phyloP scores from a whole-genome alignment of 2,797 vertebrate genomes.

The Acanthornis magna region DNA sequence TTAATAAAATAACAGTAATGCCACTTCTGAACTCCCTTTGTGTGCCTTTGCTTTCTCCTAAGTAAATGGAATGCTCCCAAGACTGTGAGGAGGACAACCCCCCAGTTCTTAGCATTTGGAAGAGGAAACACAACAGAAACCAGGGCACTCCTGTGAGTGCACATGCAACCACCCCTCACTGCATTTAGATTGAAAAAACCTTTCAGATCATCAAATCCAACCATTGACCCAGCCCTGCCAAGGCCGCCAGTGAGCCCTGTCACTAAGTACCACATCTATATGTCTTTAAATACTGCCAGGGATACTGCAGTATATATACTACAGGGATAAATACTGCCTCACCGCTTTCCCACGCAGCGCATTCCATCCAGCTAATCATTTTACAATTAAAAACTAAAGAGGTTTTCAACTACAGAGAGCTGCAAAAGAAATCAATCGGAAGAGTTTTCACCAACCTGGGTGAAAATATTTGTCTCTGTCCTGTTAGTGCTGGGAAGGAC shows the following conservation, averaged over 20 bases:
- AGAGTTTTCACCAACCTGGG: neutral
- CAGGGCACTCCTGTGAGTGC: neutral
- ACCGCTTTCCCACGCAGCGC: neutral
- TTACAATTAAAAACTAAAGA: neutral
- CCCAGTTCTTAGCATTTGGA: neutral
- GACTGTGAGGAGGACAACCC: rapidly evolving
- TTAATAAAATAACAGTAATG: neutral
- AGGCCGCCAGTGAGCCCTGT: neutral
- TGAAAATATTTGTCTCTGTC: neutral
- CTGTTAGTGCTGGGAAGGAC: neutral
- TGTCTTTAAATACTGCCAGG: neutral
- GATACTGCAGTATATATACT: too few species aligned
- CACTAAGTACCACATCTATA: rapidly evolving
- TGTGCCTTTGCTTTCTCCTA: neutral
- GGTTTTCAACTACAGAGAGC: neutral
- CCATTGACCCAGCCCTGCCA: neutral
- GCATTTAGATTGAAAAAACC: neutral
- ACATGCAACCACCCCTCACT: rapidly evolving
- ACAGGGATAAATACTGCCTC: too few species aligned
- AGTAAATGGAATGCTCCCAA: neutral
- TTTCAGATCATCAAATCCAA: neutral
- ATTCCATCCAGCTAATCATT: neutral
- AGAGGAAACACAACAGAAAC: neutral
- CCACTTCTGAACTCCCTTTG: neutral
- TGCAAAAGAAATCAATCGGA: neutral